Evolutionary conservation across 2,113 vertebrate genomes (phyloP).

Genomic region (Daboia siamensis): DNA sequence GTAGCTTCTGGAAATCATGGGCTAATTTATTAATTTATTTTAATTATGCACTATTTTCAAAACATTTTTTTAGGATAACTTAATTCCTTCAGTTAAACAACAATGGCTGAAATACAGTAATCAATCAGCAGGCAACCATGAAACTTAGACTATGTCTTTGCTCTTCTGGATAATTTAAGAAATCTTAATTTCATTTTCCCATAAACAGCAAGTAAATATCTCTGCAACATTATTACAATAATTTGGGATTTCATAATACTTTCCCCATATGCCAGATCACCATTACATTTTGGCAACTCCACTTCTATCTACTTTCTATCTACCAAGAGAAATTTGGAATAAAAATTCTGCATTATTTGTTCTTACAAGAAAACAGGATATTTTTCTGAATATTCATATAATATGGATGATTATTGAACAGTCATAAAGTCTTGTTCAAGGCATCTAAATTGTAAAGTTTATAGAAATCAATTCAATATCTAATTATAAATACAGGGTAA

Average conservation of each 20-base stretch:
- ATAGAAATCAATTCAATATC: background rate
- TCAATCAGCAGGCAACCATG: background rate
- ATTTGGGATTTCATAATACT: background rate
- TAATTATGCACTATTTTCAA: background rate
- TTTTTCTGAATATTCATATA: background rate
- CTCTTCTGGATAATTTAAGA: background rate
- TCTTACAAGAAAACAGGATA: background rate
- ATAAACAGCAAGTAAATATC: background rate
- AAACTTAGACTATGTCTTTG: background rate
- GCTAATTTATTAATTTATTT: background rate
- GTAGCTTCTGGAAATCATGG: background rate
- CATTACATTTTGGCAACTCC: background rate
- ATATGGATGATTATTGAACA: background rate
- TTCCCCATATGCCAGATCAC: background rate
- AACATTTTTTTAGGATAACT: background rate
- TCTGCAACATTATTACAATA: background rate
- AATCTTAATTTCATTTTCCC: background rate
- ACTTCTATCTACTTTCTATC: background rate
- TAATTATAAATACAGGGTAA: background rate
- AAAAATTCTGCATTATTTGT: background rate
- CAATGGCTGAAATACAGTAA: background rate
- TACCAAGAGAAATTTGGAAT: background rate
- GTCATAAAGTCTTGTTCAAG: background rate
- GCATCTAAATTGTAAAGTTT: background rate
- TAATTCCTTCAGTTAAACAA: background rate